These are phyloP conservation scores for Liodrosophila aerea DNA, from an alignment of 2,888 invertebrate species.

Conservation along the genomic window DNA sequence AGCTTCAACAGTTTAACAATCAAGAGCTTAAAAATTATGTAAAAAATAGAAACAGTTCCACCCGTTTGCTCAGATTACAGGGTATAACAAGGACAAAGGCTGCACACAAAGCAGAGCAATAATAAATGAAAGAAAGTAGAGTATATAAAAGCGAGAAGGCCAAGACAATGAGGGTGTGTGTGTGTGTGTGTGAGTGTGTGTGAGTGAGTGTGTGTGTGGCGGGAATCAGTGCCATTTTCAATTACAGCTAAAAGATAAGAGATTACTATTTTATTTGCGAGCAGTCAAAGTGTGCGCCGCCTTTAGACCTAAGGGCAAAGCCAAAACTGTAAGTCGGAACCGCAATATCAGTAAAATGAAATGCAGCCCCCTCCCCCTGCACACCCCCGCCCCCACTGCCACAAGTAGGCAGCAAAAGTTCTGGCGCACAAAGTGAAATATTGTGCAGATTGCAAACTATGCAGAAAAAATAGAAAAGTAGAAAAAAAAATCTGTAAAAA, in stretches of 20 bases:
- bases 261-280: constrained; percentile 35
- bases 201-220: not conserved
- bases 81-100: constrained; percentile 45
- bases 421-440: constrained; percentile 44
- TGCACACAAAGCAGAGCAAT: not conserved
- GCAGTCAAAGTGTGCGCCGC: no score
- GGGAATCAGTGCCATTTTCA: constrained; percentile 41
- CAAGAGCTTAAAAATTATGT: not conserved
- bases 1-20: no score
- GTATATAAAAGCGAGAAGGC: constrained; percentile 5
- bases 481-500: not conserved
- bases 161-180: not conserved
- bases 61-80: not conserved
- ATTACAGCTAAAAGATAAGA: constrained; percentile 57
- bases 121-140: no score
- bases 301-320: no score
- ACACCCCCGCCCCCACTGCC: not conserved
- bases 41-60: not conserved
- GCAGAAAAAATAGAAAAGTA: constrained; percentile 16
- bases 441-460: constrained; percentile 49
- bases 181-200: not conserved
- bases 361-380: no score
- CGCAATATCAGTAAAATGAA: constrained; percentile 21
- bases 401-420: constrained; percentile 42
- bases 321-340: constrained; percentile 33